Evolutionary conservation across 2,888 invertebrate species (phyloP), one percentile per base, ranked within the genome.

Genomic region (Patella pellucida): DNA sequence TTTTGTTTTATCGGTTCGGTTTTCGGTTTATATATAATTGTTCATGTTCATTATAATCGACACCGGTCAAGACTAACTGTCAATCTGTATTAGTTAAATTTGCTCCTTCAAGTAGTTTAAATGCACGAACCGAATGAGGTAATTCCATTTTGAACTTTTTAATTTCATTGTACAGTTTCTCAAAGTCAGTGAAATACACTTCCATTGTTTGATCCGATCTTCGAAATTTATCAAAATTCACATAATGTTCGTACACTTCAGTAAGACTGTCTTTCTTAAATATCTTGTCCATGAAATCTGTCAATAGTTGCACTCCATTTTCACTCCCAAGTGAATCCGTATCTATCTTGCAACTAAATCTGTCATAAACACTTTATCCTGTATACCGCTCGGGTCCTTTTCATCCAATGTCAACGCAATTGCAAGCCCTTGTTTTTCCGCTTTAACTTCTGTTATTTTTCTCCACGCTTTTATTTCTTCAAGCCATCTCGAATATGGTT

Each of bases 21-120:
- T n/a, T n/a, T n/a, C n/a, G n/a, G n/a, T n/a, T n/a, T n/a, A n/a
- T n/a, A n/a, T n/a, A 78, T 14, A 78, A 31, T 54, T 51, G 19
- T 50, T 72, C 73, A 68, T 68, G 71, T 2, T 62, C 15, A 15
- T 19, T 19, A 75, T 79, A 79, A 67, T 77, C 73, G 23, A 79
- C 77, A 72, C 77, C 75, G n/a, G 72, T 78, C 67, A 78, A 70
- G 3, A 78, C 76, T 16, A 79, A 50, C 68, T 79, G 79, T 71
- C 76, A 62, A 52, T 78, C 79, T 56, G 74, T 79, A 71, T 74
- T 74, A 5, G 72, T 19, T 72, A 54, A 27, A 71, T 75, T 68
- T 70, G 73, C 50, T 70, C 71, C 23, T 76, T 74, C 27, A n/a
- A 74, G 50, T 23, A 78, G 52, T 73, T 77, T 79, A 41, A 78